These are phyloP conservation scores for Typhlichthys eigenmanni DNA, from an alignment of 2,797 vertebrate genomes.

Conservation along the genomic window DNA sequence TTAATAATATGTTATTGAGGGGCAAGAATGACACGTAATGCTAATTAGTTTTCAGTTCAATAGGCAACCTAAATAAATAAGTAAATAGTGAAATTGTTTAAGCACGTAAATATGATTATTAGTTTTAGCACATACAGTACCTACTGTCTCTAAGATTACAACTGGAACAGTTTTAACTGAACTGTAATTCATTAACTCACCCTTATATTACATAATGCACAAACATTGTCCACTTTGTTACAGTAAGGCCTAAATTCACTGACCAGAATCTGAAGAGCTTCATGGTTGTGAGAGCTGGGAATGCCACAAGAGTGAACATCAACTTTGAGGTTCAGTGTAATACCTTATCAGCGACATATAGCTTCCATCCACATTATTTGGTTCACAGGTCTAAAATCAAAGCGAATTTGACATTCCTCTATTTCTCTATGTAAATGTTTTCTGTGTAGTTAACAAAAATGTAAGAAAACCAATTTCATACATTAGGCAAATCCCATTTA, in stretches of 20 bases:
- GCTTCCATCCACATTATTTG: neutral
- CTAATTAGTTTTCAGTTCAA: no score
- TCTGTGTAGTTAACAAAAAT: neutral
- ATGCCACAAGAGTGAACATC: slow-evolving; percentile 76
- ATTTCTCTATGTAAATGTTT: neutral
- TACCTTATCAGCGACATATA: slow-evolving; percentile 2
- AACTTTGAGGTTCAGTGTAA: slow-evolving; percentile 80
- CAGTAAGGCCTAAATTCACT: slow-evolving; percentile 83
- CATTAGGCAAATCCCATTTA: no score
- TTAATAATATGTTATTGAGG: neutral
- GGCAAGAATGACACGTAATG: no score
- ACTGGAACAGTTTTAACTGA: no score
- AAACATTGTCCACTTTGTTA: slow-evolving; percentile 7
- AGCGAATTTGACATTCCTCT: no score
- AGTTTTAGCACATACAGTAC: no score
- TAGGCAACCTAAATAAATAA: no score
- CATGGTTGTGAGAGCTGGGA: slow-evolving; percentile 79
- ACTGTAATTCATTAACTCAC: neutral
- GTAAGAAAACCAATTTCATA: no score
- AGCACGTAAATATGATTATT: no score
- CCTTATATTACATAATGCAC: neutral
- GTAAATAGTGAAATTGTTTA: no score
- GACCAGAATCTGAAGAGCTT: slow-evolving; percentile 78
- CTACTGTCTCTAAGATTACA: no score
- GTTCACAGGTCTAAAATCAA: neutral